Percentiles rank a stretch among this genome's conserved stretches.
Evolutionary conservation across 2,888 invertebrate species (phyloP).

Genomic region (Penaeus monodon): DNA sequence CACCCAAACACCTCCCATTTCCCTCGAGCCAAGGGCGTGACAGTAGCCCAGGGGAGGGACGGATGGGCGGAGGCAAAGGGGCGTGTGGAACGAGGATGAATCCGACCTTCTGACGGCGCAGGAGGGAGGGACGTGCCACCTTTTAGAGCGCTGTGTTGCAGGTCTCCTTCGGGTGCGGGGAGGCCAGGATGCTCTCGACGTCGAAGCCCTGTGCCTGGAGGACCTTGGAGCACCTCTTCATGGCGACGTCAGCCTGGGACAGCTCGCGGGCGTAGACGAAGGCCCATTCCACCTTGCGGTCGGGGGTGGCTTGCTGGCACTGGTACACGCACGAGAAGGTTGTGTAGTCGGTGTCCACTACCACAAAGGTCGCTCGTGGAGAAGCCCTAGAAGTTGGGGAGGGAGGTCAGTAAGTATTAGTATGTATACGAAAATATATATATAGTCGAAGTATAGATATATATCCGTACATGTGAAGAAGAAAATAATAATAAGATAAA

Average conservation of each 20-base stretch:
- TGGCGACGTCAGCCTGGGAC: background rate
- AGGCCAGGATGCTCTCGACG: background rate
- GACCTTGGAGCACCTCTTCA: background rate
- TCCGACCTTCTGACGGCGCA: too few relatives aligned
- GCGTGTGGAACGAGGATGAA: too few relatives aligned
- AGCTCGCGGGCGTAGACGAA: background rate
- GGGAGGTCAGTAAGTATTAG: background rate
- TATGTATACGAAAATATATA: background rate
- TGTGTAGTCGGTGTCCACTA: conserved; percentile 13
- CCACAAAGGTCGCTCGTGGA: background rate
- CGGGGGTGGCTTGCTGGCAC: conserved; percentile 8
- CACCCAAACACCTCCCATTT: too few relatives aligned
- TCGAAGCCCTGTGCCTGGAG: background rate
- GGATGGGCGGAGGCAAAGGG: too few relatives aligned
- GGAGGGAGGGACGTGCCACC: too few relatives aligned
- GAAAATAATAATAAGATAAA: too few relatives aligned
- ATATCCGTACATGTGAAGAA: too few relatives aligned
- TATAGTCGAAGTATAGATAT: too few relatives aligned
- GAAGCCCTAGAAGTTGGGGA: background rate
- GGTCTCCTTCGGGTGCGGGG: too few relatives aligned
- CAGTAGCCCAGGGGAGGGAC: too few relatives aligned
- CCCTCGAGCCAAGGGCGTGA: too few relatives aligned
- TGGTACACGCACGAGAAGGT: background rate
- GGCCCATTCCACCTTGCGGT: conserved; percentile 8
- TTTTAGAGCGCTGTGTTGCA: too few relatives aligned